These are phyloP conservation scores for Ceyx cyanopectus DNA, from an alignment of 2,113 vertebrate species.

Conservation along the genomic window DNA sequence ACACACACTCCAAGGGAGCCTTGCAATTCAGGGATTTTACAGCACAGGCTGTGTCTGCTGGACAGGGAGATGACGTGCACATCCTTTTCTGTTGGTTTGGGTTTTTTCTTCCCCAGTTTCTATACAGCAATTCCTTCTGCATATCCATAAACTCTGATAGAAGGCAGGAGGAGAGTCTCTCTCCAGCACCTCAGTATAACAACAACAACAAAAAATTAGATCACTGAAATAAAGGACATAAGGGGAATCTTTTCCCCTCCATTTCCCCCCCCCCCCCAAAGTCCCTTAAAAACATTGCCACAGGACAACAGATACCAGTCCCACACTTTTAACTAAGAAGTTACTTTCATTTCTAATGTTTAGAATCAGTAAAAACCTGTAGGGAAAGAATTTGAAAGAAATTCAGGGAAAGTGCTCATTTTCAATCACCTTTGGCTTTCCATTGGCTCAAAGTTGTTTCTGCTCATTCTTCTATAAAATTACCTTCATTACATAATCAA, in stretches of 20 bases:
- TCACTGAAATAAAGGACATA: neutral
- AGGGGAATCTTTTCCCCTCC: neutral
- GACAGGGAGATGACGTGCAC: neutral
- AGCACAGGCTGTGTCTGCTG: neutral
- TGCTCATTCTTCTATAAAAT: neutral
- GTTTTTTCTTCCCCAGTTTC: neutral
- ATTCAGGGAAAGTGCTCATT: neutral
- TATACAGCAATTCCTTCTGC: neutral
- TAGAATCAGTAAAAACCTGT: neutral
- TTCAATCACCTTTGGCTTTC: neutral
- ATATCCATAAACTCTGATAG: neutral
- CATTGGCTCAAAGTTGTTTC: neutral
- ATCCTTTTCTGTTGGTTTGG: neutral
- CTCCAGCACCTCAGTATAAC: neutral
- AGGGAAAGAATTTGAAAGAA: neutral
- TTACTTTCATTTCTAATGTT: neutral
- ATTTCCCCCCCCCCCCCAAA: fast-evolving
- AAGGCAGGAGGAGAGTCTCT: neutral
- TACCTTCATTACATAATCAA: neutral
- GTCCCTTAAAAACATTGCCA: neutral
- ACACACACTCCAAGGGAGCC: neutral
- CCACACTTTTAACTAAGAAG: neutral
- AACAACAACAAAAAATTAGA: neutral
- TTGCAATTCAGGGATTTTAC: neutral
- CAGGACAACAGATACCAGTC: neutral